phyloP scores from a whole-genome alignment of 2,113 vertebrate species.

The Chaetodon trifascialis region DNA sequence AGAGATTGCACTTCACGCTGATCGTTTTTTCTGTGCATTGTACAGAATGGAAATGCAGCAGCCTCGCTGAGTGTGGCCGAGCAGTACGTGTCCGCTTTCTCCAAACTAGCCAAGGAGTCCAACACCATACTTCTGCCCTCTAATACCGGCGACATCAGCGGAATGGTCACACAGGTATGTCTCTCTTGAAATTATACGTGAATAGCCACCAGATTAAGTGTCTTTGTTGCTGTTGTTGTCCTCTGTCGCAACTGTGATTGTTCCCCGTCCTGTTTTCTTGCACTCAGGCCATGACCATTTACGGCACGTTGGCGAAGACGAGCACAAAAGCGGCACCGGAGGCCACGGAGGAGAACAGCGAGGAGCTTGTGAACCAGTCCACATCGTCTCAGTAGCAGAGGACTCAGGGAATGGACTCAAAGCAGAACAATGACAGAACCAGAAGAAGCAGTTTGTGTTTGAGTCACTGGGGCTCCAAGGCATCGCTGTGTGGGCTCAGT shows the following conservation, averaged over 20 bases:
- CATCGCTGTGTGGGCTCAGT: background rate
- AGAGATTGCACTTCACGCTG: background rate
- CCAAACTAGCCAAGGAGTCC: slow-evolving; percentile 94
- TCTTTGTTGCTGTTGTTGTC: background rate
- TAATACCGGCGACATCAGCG: slow-evolving; percentile 89
- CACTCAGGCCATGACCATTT: slow-evolving; percentile 83
- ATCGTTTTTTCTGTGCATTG: background rate
- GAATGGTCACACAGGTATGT: slow-evolving; percentile 95
- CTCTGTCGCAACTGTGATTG: background rate
- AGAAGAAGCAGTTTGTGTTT: slow-evolving; percentile 19
- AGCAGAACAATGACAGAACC: slow-evolving; percentile 21
- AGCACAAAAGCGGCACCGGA: background rate
- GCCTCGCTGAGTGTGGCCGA: slow-evolving; percentile 94
- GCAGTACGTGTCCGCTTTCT: slow-evolving; percentile 95
- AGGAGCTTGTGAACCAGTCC: background rate
- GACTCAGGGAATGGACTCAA: slow-evolving; percentile 40
- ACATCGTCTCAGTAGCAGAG: slow-evolving; percentile 36
- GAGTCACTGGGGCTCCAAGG: background rate
- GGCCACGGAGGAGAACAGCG: slow-evolving; percentile 4
- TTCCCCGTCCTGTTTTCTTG: background rate
- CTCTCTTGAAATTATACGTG: too few relatives aligned
- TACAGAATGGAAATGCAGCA: slow-evolving; percentile 90
- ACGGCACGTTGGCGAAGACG: slow-evolving; percentile 73
- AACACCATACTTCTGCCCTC: slow-evolving; percentile 94
- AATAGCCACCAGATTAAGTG: background rate